Evolutionary conservation across 2,113 vertebrate species (phyloP).

Genomic region (Ursus arctos): DNA sequence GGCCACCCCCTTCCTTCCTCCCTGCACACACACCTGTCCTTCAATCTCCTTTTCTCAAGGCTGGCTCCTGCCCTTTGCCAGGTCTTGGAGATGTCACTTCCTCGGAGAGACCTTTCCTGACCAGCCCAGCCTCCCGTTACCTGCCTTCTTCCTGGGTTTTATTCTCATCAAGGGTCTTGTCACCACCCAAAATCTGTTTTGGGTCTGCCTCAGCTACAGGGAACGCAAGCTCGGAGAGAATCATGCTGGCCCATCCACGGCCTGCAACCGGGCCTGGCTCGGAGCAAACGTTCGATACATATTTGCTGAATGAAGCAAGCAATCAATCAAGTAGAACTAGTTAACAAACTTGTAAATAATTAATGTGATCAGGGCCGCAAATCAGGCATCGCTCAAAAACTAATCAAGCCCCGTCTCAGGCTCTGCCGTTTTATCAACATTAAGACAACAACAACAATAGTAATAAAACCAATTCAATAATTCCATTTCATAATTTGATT

Average conservation of each 20-base stretch:
- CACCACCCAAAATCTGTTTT: neutral
- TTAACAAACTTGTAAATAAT: constrained; percentile 63
- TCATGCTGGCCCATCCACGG: neutral
- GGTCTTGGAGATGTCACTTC: neutral
- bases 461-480: neutral
- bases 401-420: neutral
- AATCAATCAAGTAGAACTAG: constrained; percentile 40
- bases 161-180: neutral
- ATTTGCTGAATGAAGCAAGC: constrained; percentile 44
- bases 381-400: neutral
- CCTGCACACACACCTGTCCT: neutral
- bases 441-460: neutral
- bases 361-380: neutral
- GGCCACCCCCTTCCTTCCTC: too few species aligned
- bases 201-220: neutral
- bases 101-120: neutral
- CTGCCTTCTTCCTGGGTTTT: neutral
- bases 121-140: neutral
- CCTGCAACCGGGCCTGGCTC: neutral
- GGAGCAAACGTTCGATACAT: neutral
- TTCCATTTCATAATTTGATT: neutral
- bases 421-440: neutral
- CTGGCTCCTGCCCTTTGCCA: neutral
- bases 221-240: neutral
- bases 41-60: neutral